Percentiles rank a stretch among this genome's conserved stretches.
phyloP scores from a whole-genome alignment of 2,113 vertebrate genomes.

The Lophura nycthemera region DNA sequence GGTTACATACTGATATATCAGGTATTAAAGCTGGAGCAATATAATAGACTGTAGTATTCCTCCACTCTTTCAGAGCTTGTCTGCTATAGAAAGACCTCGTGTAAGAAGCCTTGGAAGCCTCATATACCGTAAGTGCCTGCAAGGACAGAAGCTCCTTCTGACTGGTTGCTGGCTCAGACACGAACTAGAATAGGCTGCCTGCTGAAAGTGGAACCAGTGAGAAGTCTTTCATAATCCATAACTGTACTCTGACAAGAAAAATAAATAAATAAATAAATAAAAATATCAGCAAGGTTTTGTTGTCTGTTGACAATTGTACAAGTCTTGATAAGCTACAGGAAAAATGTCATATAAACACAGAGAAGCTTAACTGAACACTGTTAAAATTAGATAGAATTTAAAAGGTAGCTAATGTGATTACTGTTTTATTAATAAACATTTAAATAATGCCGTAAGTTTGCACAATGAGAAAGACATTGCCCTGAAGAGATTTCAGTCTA shows the following conservation, averaged over 20 bases:
- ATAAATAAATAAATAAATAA: not conserved
- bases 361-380: not conserved
- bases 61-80: not conserved
- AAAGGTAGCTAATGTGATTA: not conserved
- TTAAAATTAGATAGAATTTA: conserved; percentile 31
- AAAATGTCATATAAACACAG: not conserved
- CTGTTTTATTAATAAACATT: conserved; percentile 24
- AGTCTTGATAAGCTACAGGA: not conserved
- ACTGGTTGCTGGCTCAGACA: not conserved
- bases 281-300: not conserved
- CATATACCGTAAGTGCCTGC: not conserved
- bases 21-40: not conserved
- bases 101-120: not conserved
- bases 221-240: not conserved
- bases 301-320: not conserved
- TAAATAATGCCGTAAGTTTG: not conserved
- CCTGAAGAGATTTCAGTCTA: not conserved
- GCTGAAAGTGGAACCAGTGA: not conserved
- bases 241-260: not conserved
- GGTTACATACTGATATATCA: not conserved
- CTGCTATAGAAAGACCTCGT: not conserved
- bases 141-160: conserved; percentile 7
- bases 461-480: not conserved
- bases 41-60: not conserved
- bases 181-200: not conserved